These are phyloP conservation scores for Magallana gigas DNA, from an alignment of 1,140 invertebrate genomes.

Conservation along the genomic window DNA sequence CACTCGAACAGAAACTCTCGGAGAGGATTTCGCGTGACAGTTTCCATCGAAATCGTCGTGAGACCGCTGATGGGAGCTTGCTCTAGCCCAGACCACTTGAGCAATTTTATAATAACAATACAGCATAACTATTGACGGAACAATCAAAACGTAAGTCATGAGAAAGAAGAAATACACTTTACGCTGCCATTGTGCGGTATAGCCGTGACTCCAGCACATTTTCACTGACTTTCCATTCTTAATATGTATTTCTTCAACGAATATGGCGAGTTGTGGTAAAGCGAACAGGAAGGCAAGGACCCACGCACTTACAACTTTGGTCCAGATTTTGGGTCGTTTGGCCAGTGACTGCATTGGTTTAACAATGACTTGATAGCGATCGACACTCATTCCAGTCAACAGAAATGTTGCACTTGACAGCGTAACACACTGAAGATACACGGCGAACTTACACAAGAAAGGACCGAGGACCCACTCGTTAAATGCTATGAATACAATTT, in stretches of 20 bases:
- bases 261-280: constrained; percentile 80
- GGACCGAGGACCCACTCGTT: constrained; percentile 80
- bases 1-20: constrained; percentile 66
- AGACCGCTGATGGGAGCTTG: neutral
- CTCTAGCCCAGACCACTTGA: constrained; percentile 77
- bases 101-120: constrained; percentile 80
- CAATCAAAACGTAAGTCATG: constrained; percentile 78
- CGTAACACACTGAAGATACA: constrained; percentile 79
- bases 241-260: constrained; percentile 69
- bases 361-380: constrained; percentile 78
- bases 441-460: constrained; percentile 78
- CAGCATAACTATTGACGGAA: constrained; percentile 78
- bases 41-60: constrained; percentile 34
- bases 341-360: constrained; percentile 74
- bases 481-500: constrained; percentile 79
- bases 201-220: constrained; percentile 78
- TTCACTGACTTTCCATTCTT: constrained; percentile 66
- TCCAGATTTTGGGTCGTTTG: constrained; percentile 68
- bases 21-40: neutral
- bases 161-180: constrained; percentile 80
- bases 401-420: constrained; percentile 80
- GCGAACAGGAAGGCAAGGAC: constrained; percentile 78
- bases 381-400: constrained; percentile 79
- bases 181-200: constrained; percentile 79
- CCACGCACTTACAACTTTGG: constrained; percentile 79